Percentiles rank a stretch among this genome's conserved stretches.
These are phyloP conservation scores for Akabosia matsudoensis DNA, from an alignment of 1,140 invertebrate genomes.

Conservation along the genomic window DNA sequence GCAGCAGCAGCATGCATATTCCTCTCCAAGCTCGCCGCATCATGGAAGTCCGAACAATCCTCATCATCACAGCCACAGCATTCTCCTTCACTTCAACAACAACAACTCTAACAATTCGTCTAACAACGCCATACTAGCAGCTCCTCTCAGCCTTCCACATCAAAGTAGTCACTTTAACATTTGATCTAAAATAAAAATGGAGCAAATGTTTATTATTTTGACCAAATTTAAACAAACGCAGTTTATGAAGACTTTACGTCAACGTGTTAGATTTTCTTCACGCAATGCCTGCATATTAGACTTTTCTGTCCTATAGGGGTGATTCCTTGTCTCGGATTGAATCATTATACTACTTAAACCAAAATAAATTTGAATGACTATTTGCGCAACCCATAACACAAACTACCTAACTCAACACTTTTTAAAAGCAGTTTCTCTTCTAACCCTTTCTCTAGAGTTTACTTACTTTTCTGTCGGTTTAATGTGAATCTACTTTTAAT, in stretches of 20 bases:
- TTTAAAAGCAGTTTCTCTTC: too few species aligned
- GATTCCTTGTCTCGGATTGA: too few species aligned
- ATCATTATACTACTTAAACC: too few species aligned
- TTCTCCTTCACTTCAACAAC: background rate
- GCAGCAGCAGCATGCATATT: background rate
- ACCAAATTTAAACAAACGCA: background rate
- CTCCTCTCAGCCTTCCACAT: constrained; percentile 10
- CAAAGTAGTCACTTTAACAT: constrained; percentile 14
- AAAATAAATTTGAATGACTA: too few species aligned
- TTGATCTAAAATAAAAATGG: background rate
- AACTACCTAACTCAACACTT: too few species aligned
- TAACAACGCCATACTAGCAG: background rate
- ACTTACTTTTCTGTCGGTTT: background rate
- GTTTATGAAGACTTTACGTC: background rate
- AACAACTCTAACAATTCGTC: background rate
- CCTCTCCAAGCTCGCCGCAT: background rate
- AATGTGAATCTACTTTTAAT: background rate
- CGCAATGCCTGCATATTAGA: too few species aligned
- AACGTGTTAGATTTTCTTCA: too few species aligned
- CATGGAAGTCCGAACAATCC: constrained; percentile 5
- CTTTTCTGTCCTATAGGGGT: too few species aligned
- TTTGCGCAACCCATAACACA: too few species aligned
- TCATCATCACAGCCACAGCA: background rate
- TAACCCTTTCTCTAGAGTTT: too few species aligned
- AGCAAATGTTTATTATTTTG: background rate